Base-by-base conservation (phyloP, 2,797 vertebrate genomes). In the Cetoscarus ocellatus region DNA sequence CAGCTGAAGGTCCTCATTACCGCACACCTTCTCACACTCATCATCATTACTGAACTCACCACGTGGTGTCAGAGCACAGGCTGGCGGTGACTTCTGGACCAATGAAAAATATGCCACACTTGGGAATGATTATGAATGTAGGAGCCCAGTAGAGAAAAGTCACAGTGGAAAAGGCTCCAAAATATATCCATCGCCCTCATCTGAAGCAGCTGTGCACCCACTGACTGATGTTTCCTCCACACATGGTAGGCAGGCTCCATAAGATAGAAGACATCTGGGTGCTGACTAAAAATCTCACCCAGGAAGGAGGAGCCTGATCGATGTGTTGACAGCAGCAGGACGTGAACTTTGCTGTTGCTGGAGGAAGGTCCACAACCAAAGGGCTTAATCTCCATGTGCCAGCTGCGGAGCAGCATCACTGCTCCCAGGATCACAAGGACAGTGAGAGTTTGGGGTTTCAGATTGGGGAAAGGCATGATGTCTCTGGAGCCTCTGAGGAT, bases 201-300 rank as follows among this genome's bases (percentile, higher is more conserved):
- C 0, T 95, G 94, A 11, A 99, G 83, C 0, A 70, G 77, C 7
- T 71, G 73, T 0, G 94, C 91, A 0, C 83, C 93, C 0, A 91
- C 87, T 13, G 91, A 79, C 14, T 85, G 90, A 27, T 27, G 27
- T 27, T 27, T 0, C 18, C 73, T 91, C 98, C 98, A 99, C 9
- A 98, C 94, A 0, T 99, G 98, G 97, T 97, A 98, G 0, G 91
- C 95, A 0, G 98, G 98, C 85, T 99, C 98, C 97, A 98, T 99
- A 11, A 99, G 89, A 59, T 99, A 99, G 92, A 99, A 99, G 64
- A 98, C 98, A 0, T 94, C 93, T 0, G 98, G 97, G 59, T 99
- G 97, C 86, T 99, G 97, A 80, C 94, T 98, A 89, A 99, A 99
- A 56, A 97, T 95, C 19, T 99, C 97, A 39, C 98, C 98, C 1